These are phyloP conservation scores for Erethizon dorsatum DNA, from an alignment of 2,797 vertebrate species.

Conservation along the genomic window DNA sequence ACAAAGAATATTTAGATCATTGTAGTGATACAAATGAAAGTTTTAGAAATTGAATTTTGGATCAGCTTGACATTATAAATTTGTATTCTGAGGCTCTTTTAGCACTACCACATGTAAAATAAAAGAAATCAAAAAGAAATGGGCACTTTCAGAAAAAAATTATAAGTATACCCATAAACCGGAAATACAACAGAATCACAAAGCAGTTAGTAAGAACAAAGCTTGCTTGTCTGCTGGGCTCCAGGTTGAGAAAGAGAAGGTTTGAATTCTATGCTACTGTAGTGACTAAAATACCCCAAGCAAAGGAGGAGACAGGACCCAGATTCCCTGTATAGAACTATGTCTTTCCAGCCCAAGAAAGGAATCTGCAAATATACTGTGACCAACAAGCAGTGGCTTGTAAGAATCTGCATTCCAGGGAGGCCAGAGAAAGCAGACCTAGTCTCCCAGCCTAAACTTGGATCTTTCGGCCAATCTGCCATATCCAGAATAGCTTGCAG, in stretches of 20 bases:
- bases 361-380: neutral
- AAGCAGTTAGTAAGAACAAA: neutral
- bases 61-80: slow-evolving; percentile 17
- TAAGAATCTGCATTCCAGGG: neutral
- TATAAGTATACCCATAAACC: neutral
- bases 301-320: neutral
- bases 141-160: neutral
- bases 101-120: slow-evolving; percentile 11
- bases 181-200: slow-evolving; percentile 38
- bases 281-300: neutral
- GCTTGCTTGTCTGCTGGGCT: neutral
- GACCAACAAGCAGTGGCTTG: neutral
- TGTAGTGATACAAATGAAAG: slow-evolving; percentile 57
- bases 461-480: neutral
- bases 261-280: neutral
- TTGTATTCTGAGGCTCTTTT: slow-evolving; percentile 3
- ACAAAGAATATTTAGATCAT: slow-evolving; percentile 7
- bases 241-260: neutral
- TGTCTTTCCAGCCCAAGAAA: neutral
- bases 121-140: slow-evolving; percentile 50
- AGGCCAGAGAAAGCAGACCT: neutral
- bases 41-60: slow-evolving; percentile 46
- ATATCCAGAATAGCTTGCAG: neutral
- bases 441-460: neutral
- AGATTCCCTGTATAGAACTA: neutral